A percentile compares a stretch with the other conserved stretches of the same genome.
phyloP scores from a whole-genome alignment of 1,140 invertebrate genomes.

The Prorops nasuta region DNA sequence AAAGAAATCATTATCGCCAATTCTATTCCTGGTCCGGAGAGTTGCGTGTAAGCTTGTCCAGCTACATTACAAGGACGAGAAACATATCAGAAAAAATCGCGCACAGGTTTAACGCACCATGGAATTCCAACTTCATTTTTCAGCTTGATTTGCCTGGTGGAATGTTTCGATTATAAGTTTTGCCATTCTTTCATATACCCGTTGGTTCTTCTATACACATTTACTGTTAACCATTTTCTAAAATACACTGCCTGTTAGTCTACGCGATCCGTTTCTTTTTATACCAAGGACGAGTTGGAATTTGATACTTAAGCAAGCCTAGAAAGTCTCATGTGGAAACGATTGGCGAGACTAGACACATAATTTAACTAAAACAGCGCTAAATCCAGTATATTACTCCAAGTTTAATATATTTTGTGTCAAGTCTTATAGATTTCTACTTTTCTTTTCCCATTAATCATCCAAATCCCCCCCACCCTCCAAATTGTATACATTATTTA shows the following conservation, averaged over 20 bases:
- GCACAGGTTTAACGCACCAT: background rate
- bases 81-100: constrained; percentile 29
- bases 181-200: background rate
- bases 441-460: background rate
- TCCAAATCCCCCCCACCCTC: no score
- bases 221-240: background rate
- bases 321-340: constrained; percentile 10
- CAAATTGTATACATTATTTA: no score
- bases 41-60: constrained; percentile 64
- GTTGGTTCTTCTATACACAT: background rate
- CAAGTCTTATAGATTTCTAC: constrained; percentile 36
- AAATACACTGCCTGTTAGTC: background rate
- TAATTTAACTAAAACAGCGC: constrained; percentile 35
- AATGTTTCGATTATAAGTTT: background rate
- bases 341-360: constrained; percentile 33
- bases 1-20: constrained; percentile 68
- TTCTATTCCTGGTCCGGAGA: constrained; percentile 72
- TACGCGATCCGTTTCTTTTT: background rate
- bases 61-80: constrained; percentile 11
- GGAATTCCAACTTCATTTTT: background rate
- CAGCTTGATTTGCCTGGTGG: background rate
- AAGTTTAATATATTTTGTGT: constrained; percentile 54
- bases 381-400: constrained; percentile 45
- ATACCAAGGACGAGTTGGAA: background rate
- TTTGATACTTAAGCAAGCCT: background rate